Conservation (phyloP, 2,113 vertebrate genomes). For the Carlito syrichta region DNA sequence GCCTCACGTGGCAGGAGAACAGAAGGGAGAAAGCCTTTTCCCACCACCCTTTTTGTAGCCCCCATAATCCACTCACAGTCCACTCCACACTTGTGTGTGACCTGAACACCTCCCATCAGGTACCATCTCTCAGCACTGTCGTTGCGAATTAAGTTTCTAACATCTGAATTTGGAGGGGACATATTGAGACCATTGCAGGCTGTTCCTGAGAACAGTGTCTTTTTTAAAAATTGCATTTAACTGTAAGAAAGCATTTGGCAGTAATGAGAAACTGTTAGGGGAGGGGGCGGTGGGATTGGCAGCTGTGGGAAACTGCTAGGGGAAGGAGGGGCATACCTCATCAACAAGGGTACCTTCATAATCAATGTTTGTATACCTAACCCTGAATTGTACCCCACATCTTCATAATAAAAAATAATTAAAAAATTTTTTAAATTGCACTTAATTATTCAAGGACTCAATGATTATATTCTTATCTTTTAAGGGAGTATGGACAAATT, state of each 20-base stretch:
- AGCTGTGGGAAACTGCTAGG: too few relatives aligned
- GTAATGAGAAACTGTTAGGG: too few relatives aligned
- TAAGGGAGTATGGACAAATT: background rate
- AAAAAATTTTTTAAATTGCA: background rate
- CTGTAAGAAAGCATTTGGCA: too few relatives aligned
- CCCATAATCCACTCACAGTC: background rate
- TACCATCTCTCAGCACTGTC: background rate
- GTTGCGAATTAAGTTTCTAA: background rate
- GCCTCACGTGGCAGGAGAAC: background rate
- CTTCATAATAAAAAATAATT: too few relatives aligned
- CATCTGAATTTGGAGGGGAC: background rate
- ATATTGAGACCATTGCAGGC: background rate
- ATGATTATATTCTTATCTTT: background rate
- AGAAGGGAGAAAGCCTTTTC: background rate
- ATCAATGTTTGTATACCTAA: too few relatives aligned
- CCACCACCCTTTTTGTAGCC: background rate
- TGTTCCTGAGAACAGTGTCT: background rate
- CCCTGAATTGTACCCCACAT: too few relatives aligned
- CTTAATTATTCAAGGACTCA: background rate
- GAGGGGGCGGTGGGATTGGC: too few relatives aligned
- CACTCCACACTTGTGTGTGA: too few relatives aligned
- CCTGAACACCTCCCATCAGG: background rate
- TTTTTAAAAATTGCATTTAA: background rate
- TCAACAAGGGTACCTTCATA: too few relatives aligned
- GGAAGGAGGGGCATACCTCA: too few relatives aligned